Base-by-base conservation (phyloP, 2,888 invertebrate species). In the Hoplodrina blanda region DNA sequence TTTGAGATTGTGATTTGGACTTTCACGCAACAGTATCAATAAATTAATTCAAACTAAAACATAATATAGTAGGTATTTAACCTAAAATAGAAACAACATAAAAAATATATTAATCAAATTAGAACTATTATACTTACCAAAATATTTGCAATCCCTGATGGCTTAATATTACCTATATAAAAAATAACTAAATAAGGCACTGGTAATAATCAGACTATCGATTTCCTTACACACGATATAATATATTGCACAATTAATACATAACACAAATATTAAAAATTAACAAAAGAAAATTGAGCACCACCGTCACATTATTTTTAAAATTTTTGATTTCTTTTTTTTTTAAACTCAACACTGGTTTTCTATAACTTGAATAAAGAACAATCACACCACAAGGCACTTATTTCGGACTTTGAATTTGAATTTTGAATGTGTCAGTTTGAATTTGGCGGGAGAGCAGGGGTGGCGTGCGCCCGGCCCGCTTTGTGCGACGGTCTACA, bases 401-500 rank as follows among this genome's bases (percentile, higher is more conserved):
- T 70, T 79, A 17, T 54, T 49, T 54, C 5, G 46, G 52, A 54
- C 8, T 67, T 61, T 55, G 55, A 81, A 71, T 77, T 80, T 67
- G 57, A 78, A 77, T 78, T 75, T 76, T 25, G 56, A 78, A 70
- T 79, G 52, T 81, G 63, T 73, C 44, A 80, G 81, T 87, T 87
- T 81, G 84, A 85, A 84, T 93, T 91, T 91, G 81, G 92, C 92
- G 92, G 90, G 88, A 84, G 57, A 82, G 67, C 81, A 85, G 84
- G 90, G 90, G 85, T 87, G 82, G 86, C 86, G 87, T 81, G 87
- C 87, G 87, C 86, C 89, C 92, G 89, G 90, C 93, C 92, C 94
- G 93, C 93, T 89, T 71, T 92, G 91, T 89, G 90, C 90, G 92
- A 89, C 93, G 91, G 91, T 93, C 93, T 91, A 83, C 87, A 94